Conservation (phyloP, 2,888 invertebrate genomes). For the Scaptomyza reducta region DNA sequence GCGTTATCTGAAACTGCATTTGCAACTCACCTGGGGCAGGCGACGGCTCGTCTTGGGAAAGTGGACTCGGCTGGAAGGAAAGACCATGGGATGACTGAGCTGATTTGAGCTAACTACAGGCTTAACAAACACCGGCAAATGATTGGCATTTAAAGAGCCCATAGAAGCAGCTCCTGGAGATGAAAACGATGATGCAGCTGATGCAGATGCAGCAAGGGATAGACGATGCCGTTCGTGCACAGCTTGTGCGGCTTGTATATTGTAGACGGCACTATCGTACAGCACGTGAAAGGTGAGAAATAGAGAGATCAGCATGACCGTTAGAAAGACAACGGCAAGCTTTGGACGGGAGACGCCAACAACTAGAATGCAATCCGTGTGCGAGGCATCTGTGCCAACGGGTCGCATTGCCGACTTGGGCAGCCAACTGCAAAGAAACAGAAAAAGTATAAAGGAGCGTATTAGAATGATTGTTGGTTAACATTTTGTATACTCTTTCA, state of each 20-base stretch:
- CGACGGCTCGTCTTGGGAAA: constrained; percentile 87
- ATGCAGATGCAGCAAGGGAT: constrained; percentile 73
- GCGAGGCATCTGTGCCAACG: constrained; percentile 91
- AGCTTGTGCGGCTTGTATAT: constrained; percentile 89
- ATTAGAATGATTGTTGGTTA: not conserved
- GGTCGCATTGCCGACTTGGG: constrained; percentile 92
- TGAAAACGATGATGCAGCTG: constrained; percentile 34
- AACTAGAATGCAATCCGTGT: constrained; percentile 90
- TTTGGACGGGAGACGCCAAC: constrained; percentile 93
- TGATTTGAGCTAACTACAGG: constrained; percentile 78
- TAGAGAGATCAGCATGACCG: constrained; percentile 91
- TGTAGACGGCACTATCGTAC: constrained; percentile 93
- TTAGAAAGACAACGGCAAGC: constrained; percentile 90
- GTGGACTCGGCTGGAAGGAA: constrained; percentile 85
- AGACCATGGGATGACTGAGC: constrained; percentile 84
- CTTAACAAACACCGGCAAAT: constrained; percentile 79
- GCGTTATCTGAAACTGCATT: constrained; percentile 9
- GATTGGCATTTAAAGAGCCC: constrained; percentile 54
- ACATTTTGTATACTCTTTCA: too few species aligned
- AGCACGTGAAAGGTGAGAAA: constrained; percentile 94
- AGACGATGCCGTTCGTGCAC: constrained; percentile 86
- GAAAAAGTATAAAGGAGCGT: not conserved
- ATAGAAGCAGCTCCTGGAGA: not conserved
- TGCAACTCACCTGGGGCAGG: constrained; percentile 86
- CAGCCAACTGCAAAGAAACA: constrained; percentile 88